Evolutionary conservation across 2,113 vertebrate genomes (phyloP).

Genomic region (Myiozetetes cayanensis): DNA sequence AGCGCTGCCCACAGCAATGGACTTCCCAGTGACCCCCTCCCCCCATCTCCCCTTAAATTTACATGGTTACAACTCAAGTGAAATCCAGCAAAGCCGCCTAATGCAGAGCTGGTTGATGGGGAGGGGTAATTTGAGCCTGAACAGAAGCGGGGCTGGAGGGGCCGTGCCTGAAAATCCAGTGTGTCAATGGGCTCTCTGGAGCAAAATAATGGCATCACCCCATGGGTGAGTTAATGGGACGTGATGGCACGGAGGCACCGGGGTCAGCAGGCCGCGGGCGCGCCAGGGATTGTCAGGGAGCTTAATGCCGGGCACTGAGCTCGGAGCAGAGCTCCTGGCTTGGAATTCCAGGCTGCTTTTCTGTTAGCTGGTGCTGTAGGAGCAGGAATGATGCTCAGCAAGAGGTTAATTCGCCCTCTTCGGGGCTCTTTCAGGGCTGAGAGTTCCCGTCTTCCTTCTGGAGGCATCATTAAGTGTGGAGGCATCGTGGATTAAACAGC

Average conservation of each 20-base stretch:
- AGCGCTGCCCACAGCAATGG: neutral
- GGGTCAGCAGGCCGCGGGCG: slow-evolving; percentile 82
- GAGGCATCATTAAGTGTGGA: neutral
- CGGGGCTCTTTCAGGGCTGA: neutral
- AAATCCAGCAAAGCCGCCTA: slow-evolving; percentile 70
- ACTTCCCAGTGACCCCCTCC: neutral
- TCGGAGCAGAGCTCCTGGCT: slow-evolving; percentile 37
- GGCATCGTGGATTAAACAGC: neutral
- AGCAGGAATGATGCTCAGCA: neutral
- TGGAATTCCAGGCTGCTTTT: neutral
- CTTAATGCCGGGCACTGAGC: slow-evolving; percentile 80
- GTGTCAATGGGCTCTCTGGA: slow-evolving; percentile 82
- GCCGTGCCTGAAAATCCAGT: slow-evolving; percentile 78
- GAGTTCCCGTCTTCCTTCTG: neutral
- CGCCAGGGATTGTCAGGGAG: slow-evolving; percentile 86
- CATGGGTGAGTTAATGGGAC: slow-evolving; percentile 83
- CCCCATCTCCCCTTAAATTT: neutral
- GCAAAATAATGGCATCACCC: slow-evolving; percentile 90
- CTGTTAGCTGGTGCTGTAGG: neutral
- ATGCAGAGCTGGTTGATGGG: slow-evolving; percentile 76
- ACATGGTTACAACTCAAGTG: slow-evolving; percentile 15
- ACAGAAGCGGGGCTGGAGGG: slow-evolving; percentile 75
- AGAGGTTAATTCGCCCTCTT: neutral
- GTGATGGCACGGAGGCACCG: slow-evolving; percentile 84
- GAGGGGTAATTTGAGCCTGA: slow-evolving; percentile 79